Conservation (phyloP, 1,140 invertebrate genomes). For the Calephelis nemesis region DNA sequence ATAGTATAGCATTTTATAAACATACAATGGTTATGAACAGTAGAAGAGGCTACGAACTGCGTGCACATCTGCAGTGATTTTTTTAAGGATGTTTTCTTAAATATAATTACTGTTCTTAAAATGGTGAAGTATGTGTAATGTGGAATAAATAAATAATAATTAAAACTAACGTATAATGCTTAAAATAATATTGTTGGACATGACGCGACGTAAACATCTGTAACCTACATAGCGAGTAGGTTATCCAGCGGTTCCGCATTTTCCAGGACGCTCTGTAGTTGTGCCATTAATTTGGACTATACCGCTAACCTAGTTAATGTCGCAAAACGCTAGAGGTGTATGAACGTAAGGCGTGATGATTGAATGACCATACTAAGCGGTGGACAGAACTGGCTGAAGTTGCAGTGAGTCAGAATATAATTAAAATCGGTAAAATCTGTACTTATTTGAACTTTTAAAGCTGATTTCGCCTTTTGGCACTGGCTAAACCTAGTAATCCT, state of each 20-base stretch:
- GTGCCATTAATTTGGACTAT: neutral
- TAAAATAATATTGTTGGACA: constrained; percentile 29
- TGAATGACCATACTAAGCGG: too few relatives aligned
- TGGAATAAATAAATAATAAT: constrained; percentile 10
- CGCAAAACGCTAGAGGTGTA: too few relatives aligned
- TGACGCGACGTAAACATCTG: constrained; percentile 36
- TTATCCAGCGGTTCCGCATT: neutral
- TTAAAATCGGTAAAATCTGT: too few relatives aligned
- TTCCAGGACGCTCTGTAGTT: neutral
- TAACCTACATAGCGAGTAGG: constrained; percentile 40
- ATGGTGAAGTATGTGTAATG: neutral
- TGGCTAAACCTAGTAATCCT: too few relatives aligned
- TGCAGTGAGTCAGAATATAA: too few relatives aligned
- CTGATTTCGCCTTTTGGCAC: too few relatives aligned
- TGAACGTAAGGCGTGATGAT: too few relatives aligned
- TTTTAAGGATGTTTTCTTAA: neutral
- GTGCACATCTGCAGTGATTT: neutral
- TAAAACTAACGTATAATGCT: constrained; percentile 18
- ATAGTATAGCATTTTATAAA: too few relatives aligned
- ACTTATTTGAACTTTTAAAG: too few relatives aligned
- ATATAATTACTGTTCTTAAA: neutral
- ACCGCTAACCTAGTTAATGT: too few relatives aligned
- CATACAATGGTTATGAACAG: too few relatives aligned
- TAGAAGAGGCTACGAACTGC: neutral
- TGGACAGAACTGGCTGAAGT: too few relatives aligned